Evolutionary conservation across 53 echinoderm and acorn worm genomes (phyloP), one percentile per base, ranked within the genome.

Genomic region (Astropecten irregularis): DNA sequence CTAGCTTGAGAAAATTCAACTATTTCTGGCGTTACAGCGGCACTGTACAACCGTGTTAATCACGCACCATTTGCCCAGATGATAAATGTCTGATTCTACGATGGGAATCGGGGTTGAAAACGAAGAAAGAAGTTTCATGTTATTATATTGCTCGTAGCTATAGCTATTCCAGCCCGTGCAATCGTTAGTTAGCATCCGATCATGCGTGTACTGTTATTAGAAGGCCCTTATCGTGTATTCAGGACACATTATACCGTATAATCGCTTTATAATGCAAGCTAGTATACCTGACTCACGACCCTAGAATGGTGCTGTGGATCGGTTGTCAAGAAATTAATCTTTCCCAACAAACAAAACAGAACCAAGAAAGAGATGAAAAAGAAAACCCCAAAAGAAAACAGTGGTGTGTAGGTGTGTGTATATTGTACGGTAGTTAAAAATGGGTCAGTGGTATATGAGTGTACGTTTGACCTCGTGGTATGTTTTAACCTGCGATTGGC

Each of bases 401-500:
- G n/a, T n/a, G n/a, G n/a, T n/a, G n/a, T n/a, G n/a, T n/a, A n/a
- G n/a, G n/a, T n/a, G n/a, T n/a, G n/a, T n/a, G n/a, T n/a, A n/a
- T n/a, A n/a, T n/a, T n/a, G 63, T 63, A 42, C 28, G 29, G 76
- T 23, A 58, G 58, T 57, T 25, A n/a, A 20, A 76, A 58, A 76
- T 40, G 76, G 76, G 76, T 76, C 76, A 55, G 26, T 13, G 59
- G 40, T 7, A n/a, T 16, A 34, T 22, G 42, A 44, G 4, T 59
- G 56, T 40, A 58, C 58, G 57, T 57, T 76, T 76, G 76, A 76
- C 76, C 76, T 76, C 59, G 57, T 59, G 55, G 21, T 48, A 23
- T n/a, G 74, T 6, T 42, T 42, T 42, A 42, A 42, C 42, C 42
- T 11, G 6, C 42, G 42, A n/a, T n/a, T n/a, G n/a, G n/a, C n/a